Conservation (phyloP, 1,140 invertebrate genomes). For the Caenorhabditis elegans region DNA sequence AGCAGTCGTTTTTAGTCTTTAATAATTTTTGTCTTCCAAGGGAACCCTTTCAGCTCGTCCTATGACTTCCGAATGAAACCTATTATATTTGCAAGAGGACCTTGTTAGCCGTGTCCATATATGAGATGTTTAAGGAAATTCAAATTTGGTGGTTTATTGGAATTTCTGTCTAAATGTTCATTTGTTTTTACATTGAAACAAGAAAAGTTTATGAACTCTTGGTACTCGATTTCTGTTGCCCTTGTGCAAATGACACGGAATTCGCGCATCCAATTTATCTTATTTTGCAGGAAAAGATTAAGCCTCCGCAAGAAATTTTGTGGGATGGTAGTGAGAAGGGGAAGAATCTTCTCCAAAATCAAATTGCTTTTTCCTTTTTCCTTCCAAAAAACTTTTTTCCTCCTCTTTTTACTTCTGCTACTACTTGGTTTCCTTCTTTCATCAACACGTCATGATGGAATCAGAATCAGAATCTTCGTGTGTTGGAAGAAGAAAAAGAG, state of each 20-base stretch:
- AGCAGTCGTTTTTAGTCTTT: no score
- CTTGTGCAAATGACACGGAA: neutral
- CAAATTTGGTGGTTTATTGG: no score
- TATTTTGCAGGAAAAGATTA: neutral
- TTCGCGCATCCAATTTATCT: neutral
- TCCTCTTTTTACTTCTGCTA: neutral
- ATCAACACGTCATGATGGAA: neutral
- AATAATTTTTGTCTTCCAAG: no score
- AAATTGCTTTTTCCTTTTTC: conserved; percentile 29
- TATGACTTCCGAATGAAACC: no score
- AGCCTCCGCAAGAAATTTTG: neutral
- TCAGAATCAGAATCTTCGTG: conserved; percentile 1
- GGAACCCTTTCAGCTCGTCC: no score
- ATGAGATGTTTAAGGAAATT: no score
- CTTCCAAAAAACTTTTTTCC: neutral
- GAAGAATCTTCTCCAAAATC: neutral
- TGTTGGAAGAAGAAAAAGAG: neutral
- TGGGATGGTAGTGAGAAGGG: neutral
- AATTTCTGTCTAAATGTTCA: no score
- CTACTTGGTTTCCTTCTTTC: neutral
- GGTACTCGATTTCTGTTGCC: neutral
- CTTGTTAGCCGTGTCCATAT: no score
- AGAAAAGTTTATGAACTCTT: neutral
- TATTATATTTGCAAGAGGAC: no score
- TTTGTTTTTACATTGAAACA: no score